Conservation (phyloP, 2,888 invertebrate species). For the Ochropacha duplaris region DNA sequence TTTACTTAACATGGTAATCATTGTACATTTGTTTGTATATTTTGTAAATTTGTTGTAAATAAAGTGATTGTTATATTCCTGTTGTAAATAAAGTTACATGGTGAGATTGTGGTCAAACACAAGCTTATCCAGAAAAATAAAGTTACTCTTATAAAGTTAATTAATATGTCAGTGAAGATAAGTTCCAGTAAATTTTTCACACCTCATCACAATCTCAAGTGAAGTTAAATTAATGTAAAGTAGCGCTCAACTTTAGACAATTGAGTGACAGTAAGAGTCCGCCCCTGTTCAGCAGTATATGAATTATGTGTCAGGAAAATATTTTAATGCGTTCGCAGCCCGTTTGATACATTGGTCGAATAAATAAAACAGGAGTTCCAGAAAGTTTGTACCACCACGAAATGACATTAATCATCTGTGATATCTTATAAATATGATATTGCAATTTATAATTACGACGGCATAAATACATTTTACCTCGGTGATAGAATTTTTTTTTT, state of each 20-base stretch:
- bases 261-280: background rate
- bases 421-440: constrained; percentile 45
- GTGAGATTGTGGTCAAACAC: no score
- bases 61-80: no score
- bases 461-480: constrained; percentile 24
- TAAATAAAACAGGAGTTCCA: constrained; percentile 33
- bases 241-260: background rate
- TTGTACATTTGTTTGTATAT: no score
- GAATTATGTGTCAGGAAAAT: constrained; percentile 63
- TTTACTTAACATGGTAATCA: no score
- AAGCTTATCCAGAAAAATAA: background rate
- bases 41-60: no score
- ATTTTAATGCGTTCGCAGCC: constrained; percentile 63
- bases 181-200: background rate
- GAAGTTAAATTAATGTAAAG: background rate
- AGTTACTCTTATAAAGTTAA: background rate
- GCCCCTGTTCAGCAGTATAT: constrained; percentile 28
- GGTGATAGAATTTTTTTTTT: background rate
- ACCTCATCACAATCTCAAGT: background rate
- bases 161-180: background rate
- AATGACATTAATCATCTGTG: constrained; percentile 47
- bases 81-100: no score
- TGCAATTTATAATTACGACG: constrained; percentile 37
- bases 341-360: constrained; percentile 54
- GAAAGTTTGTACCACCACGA: constrained; percentile 24